Base-by-base conservation (phyloP, 2,113 vertebrate genomes). In the Paradoxurus hermaphroditus region DNA sequence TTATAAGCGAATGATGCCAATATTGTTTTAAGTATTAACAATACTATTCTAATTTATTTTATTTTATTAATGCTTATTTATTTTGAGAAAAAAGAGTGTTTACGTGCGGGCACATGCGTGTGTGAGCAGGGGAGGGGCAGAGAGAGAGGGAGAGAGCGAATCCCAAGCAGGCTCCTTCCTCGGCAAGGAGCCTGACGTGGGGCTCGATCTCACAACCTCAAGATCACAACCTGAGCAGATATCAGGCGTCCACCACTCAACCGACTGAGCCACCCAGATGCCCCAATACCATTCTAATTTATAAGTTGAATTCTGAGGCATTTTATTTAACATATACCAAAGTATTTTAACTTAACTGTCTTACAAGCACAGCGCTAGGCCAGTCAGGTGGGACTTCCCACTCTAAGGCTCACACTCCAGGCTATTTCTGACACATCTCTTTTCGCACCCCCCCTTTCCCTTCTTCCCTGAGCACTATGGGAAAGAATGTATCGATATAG, bases 341-440 rank as follows among this genome's bases (percentile, higher is more conserved):
- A 83, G 25, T 39, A n/a, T 25, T 87, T 31, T 51, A 78, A 87
- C 4, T 53, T 53, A 44, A n/a, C 1, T 51, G 15, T 39, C 14
- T 41, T 12, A 25, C 13, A 51, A 25, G 19, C 39, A 73, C 31
- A 44, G 14, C 0, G 78, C 5, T 12, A 23, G 1, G 3, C 3
- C 36, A 70, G 53, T 39, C 7, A 27, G 2, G 39, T 18, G 13
- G 27, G 77, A 4, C 7, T 16, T 65, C 41, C 23, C 27, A 46
- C 3, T 44, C 1, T 1, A 21, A 0, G 10, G 23, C 10, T 34
- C 70, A 65, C 5, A 1, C 7, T 44, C 3, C 56, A 9, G 23
- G 10, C 18, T 65, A 8, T 67, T 63, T 6, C 29, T 36, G 6
- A 11, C 7, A 2, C n/a, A 21, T 41, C 31, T 15, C 51, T 56